Base-by-base conservation (phyloP, 2,888 invertebrate species). In the Zeuzera pyrina region DNA sequence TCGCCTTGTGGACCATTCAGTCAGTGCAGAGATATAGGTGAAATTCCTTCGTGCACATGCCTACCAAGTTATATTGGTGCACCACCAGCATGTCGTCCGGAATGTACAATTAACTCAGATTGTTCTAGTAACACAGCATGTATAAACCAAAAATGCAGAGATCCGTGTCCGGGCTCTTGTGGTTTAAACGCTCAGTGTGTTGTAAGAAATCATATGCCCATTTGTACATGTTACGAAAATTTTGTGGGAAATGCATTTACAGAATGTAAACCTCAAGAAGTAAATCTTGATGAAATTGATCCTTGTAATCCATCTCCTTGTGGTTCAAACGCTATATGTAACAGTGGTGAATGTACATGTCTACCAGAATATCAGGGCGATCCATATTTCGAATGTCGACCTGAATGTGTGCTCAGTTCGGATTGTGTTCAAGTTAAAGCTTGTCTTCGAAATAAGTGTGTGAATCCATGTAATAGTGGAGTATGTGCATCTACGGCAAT, bases 81-180 rank as follows among this genome's bases (percentile, higher is more conserved):
- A 30, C 92, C 91, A 23, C 90, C 90, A 2, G 84, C 86, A 41
- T 91, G 90, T 58, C 84, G 89, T 16, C 90, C 90, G 3, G 89
- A 90, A 56, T 90, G 90, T 56, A 81, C 85, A 7, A 87, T 92
- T 15, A 91, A 90, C 57, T 83, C 91, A 0, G 93, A 93, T 49
- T 94, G 94, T 60, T 68, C 89, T 4, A 89, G 89, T 51, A 88
- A 89, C 55, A 78, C 87, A 47, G 92, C 93, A 23, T 94, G 94
- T 53, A 89, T 93, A 27, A 87, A 88, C 45, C 88, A 90, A 53
- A 90, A 86, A 61, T 93, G 93, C 60, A 79, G 71, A 42, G 92
- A 93, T 64, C 93, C 93, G n/a, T 94, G 93, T 49, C 90, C 90
- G 5, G 92, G 92, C 7, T 90, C 90, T 3, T 94, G 91, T 52